A percentile compares a stretch with the other conserved stretches of the same genome.
Conservation (phyloP, 2,797 vertebrate genomes). For the Brachymystax lenok region DNA sequence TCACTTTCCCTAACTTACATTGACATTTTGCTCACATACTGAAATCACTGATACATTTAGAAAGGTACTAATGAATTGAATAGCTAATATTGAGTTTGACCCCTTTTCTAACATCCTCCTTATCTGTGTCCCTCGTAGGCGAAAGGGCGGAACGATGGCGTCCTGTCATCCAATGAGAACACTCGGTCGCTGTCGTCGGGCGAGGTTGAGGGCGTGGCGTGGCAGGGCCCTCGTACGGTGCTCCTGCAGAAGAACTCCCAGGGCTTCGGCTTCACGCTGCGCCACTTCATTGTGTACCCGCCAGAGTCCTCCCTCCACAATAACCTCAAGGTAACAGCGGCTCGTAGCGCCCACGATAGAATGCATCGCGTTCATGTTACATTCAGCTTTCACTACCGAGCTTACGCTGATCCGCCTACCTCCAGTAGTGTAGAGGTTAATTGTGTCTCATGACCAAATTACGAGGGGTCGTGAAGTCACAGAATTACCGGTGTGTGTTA, state of each 20-base stretch:
- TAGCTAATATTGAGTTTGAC: constrained; percentile 13
- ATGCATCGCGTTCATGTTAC: no score
- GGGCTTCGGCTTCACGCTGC: constrained; percentile 94
- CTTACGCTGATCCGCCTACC: no score
- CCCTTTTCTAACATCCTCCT: not conserved
- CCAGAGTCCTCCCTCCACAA: constrained; percentile 84
- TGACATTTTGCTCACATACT: not conserved
- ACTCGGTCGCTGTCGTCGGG: constrained; percentile 62
- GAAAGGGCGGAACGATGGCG: constrained; percentile 79
- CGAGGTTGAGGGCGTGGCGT: constrained; percentile 71
- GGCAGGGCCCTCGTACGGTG: constrained; percentile 81
- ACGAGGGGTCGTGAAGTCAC: no score
- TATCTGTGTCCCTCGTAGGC: constrained; percentile 57
- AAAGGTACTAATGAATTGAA: not conserved
- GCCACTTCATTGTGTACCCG: constrained; percentile 96
- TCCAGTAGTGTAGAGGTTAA: no score
- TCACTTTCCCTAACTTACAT: not conserved
- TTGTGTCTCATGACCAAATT: no score
- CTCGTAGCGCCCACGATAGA: not conserved
- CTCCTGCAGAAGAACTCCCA: constrained; percentile 86
- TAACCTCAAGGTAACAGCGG: constrained; percentile 77
- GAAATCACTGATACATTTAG: not conserved
- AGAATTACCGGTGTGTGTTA: no score
- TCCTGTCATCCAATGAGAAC: constrained; percentile 75
- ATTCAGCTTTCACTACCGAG: not conserved